A percentile compares a stretch with the other conserved stretches of the same genome.
Conservation (phyloP, 2,113 vertebrate species). For the Collichthys lucidus region DNA sequence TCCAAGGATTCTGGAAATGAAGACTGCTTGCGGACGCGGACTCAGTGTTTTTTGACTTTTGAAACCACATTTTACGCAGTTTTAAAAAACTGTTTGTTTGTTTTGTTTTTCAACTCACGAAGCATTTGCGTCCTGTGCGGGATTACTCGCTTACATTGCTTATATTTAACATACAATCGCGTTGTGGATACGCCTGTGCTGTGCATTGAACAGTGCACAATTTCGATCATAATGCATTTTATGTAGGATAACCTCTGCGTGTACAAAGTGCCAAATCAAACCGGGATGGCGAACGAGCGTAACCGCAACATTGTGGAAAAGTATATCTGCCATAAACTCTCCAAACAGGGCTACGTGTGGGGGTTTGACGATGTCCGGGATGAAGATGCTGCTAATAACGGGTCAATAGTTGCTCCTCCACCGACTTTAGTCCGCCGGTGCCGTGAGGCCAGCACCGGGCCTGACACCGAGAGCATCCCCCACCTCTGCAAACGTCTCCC, state of each 20-base stretch:
- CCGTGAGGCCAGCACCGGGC: slow-evolving; percentile 70
- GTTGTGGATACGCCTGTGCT: slow-evolving; percentile 43
- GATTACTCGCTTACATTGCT: slow-evolving; percentile 36
- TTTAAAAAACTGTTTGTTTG: slow-evolving; percentile 12
- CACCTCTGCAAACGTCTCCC: slow-evolving; percentile 51
- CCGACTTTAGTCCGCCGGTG: slow-evolving; percentile 78
- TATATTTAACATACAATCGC: slow-evolving; percentile 16
- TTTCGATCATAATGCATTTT: slow-evolving; percentile 57
- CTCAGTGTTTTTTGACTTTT: slow-evolving; percentile 45
- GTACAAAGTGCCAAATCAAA: slow-evolving; percentile 66
- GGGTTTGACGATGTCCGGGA: slow-evolving; percentile 64
- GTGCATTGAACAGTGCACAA: slow-evolving; percentile 26
- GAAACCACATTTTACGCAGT: slow-evolving; percentile 26
- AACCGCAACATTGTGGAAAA: slow-evolving; percentile 84
- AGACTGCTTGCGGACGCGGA: slow-evolving; percentile 50
- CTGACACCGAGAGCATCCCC: slow-evolving; percentile 58
- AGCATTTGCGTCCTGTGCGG: slow-evolving; percentile 25
- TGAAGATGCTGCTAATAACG: slow-evolving; percentile 69
- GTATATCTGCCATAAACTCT: slow-evolving; percentile 85
- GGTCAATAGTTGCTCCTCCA: slow-evolving; percentile 66
- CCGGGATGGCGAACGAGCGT: slow-evolving; percentile 81
- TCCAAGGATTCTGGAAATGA: slow-evolving; percentile 68
- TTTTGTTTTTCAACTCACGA: slow-evolving; percentile 14
- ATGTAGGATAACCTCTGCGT: slow-evolving; percentile 51
- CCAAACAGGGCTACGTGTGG: slow-evolving; percentile 80